Evolutionary conservation across 2,797 vertebrate species (phyloP).

Genomic region (Periparus ater): DNA sequence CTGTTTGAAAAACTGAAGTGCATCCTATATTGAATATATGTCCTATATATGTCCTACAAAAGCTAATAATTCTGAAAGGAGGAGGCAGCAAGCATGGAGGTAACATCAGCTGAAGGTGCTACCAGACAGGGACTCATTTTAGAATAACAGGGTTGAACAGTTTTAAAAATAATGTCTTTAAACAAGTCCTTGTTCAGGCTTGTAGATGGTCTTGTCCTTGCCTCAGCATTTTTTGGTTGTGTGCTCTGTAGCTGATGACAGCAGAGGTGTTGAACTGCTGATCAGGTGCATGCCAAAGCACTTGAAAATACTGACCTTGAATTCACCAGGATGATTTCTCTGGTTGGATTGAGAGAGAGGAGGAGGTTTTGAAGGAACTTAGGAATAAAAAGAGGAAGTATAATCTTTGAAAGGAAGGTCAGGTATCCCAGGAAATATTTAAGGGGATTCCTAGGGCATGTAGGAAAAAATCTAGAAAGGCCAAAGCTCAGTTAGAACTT

Average conservation of each 20-base stretch:
- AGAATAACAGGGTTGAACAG: not conserved
- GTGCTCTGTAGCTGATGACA: not conserved
- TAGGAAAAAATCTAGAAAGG: not conserved
- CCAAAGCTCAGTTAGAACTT: not conserved
- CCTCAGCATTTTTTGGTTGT: not conserved
- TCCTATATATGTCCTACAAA: not conserved
- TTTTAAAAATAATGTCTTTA: not conserved
- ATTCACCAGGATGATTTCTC: not conserved
- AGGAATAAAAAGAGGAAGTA: not conserved
- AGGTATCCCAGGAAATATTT: not conserved
- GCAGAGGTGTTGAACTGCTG: not conserved
- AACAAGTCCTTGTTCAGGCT: not conserved
- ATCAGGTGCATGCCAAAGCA: not conserved
- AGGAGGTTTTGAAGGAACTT: not conserved
- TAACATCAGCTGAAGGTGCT: not conserved
- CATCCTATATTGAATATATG: not conserved
- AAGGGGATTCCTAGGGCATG: not conserved
- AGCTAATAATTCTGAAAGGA: not conserved
- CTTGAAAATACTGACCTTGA: not conserved
- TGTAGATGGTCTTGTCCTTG: not conserved
- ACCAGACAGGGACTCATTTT: not conserved
- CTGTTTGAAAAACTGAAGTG: not conserved
- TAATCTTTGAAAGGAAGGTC: not conserved
- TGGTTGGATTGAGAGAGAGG: not conserved
- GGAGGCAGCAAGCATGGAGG: not conserved